Conservation (phyloP, 92 coral and sea anemone genomes). For the Hydrozoanthus gracilis region DNA sequence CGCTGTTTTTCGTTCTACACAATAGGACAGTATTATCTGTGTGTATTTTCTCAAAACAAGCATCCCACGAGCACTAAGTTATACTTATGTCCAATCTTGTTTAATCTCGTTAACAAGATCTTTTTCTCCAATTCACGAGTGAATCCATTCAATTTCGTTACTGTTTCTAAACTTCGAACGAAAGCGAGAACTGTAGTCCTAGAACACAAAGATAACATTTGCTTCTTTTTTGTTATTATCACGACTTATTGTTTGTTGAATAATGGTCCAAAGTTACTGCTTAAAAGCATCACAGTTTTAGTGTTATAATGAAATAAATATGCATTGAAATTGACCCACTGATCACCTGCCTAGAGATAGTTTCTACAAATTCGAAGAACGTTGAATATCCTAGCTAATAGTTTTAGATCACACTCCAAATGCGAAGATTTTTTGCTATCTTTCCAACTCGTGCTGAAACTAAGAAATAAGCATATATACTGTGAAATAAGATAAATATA, state of each 20-base stretch:
- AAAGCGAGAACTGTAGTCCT: slow-evolving; percentile 22
- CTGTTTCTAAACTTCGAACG: not conserved
- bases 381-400: not conserved
- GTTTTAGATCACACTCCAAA: not conserved
- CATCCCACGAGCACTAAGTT: slow-evolving; percentile 63
- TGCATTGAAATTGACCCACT: slow-evolving; percentile 53
- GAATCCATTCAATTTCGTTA: not conserved
- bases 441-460: not conserved
- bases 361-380: not conserved
- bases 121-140: not conserved
- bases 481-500: not conserved
- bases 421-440: not conserved
- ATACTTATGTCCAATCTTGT: slow-evolving; percentile 67
- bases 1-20: slow-evolving; percentile 53
- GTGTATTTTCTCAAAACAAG: slow-evolving; percentile 79
- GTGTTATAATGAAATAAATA: slow-evolving; percentile 53
- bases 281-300: slow-evolving; percentile 56
- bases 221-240: slow-evolving; percentile 53
- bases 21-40: slow-evolving; percentile 69
- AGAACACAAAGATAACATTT: slow-evolving; percentile 57
- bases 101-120: slow-evolving; percentile 89
- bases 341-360: slow-evolving; percentile 22
- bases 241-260: slow-evolving; percentile 64
- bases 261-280: slow-evolving; percentile 58
- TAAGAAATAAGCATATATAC: too few relatives aligned